phyloP scores from a whole-genome alignment of 2,797 vertebrate genomes.

The Miichthys miiuy region DNA sequence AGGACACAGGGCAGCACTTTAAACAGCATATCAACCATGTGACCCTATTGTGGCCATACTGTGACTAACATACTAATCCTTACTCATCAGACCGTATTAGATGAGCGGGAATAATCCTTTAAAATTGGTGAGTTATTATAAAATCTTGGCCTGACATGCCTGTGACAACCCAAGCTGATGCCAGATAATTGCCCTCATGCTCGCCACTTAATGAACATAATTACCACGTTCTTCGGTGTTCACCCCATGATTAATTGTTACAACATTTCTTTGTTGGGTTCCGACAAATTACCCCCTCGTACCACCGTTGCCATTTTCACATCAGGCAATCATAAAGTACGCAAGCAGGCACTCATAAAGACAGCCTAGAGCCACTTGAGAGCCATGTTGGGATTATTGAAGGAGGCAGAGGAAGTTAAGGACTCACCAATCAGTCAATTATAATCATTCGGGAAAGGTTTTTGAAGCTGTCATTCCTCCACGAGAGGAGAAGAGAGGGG shows the following conservation, averaged over 20 bases:
- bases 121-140: slow-evolving; percentile 82
- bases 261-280: slow-evolving; percentile 87
- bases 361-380: slow-evolving; percentile 81
- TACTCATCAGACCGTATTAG: slow-evolving; percentile 65
- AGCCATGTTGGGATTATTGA: slow-evolving; percentile 80
- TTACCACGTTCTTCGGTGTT: slow-evolving; percentile 84
- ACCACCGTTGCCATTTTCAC: slow-evolving; percentile 81
- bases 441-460: slow-evolving; percentile 74
- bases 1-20: slow-evolving; percentile 43
- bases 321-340: slow-evolving; percentile 84
- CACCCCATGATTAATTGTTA: slow-evolving; percentile 88
- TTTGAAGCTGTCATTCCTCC: slow-evolving; percentile 68
- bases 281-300: slow-evolving; percentile 83
- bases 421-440: slow-evolving; percentile 80
- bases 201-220: slow-evolving; percentile 88
- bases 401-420: slow-evolving; percentile 81
- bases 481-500: slow-evolving; percentile 41
- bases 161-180: slow-evolving; percentile 80
- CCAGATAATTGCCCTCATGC: slow-evolving; percentile 85
- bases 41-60: slow-evolving; percentile 50
- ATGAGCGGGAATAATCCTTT: slow-evolving; percentile 67
- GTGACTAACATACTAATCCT: slow-evolving; percentile 36
- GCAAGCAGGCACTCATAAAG: slow-evolving; percentile 79
- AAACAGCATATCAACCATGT: slow-evolving; percentile 45
- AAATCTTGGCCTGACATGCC: slow-evolving; percentile 77